Evolutionary conservation across 2,888 invertebrate genomes (phyloP).

Genomic region (Odontomyia ornata): DNA sequence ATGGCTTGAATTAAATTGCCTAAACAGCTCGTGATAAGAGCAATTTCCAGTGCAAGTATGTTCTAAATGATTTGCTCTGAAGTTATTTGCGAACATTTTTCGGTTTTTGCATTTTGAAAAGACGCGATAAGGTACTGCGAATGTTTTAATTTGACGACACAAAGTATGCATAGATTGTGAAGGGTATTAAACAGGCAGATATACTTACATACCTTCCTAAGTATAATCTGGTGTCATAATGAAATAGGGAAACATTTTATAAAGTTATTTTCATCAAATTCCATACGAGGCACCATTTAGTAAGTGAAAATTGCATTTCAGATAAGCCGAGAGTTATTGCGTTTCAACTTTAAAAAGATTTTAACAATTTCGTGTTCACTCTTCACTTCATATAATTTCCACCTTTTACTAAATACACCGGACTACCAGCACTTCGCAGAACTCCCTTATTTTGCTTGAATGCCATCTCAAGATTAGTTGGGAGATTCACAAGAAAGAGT

Average conservation of each 20-base stretch:
- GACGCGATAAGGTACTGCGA: too few species aligned
- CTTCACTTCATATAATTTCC: background rate
- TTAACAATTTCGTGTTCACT: background rate
- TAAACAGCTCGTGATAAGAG: slow-evolving; percentile 6
- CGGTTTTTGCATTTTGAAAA: too few species aligned
- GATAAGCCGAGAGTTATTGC: background rate
- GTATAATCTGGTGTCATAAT: too few species aligned
- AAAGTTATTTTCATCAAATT: too few species aligned
- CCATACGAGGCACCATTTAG: too few species aligned
- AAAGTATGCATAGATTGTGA: too few species aligned
- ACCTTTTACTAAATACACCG: background rate
- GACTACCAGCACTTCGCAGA: background rate
- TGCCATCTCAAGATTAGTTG: background rate
- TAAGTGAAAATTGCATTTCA: background rate
- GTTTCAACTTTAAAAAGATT: background rate
- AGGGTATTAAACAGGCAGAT: too few species aligned
- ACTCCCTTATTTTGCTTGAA: background rate
- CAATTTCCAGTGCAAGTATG: background rate
- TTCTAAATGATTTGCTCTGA: background rate
- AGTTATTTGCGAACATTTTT: background rate
- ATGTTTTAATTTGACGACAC: too few species aligned
- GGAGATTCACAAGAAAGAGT: background rate
- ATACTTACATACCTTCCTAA: too few species aligned
- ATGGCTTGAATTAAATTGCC: slow-evolving; percentile 5
- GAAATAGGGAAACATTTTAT: too few species aligned